These are phyloP conservation scores for Champsocephalus gunnari DNA, from an alignment of 2,797 vertebrate species.

Conservation along the genomic window DNA sequence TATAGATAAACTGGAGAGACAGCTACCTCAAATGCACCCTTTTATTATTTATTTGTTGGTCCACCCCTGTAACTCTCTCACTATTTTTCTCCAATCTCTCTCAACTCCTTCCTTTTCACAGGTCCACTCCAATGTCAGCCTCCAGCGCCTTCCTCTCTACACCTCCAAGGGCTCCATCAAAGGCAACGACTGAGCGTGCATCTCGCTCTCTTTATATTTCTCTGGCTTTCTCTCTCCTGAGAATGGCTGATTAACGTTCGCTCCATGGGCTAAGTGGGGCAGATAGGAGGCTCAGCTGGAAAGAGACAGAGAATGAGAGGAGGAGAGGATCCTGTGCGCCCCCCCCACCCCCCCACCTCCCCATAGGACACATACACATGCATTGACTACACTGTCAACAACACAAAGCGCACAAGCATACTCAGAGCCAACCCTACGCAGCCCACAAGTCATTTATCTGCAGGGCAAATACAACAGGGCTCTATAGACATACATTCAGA, in stretches of 20 bases:
- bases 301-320: constrained; percentile 51
- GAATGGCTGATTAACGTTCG: constrained; percentile 84
- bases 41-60: constrained; percentile 34
- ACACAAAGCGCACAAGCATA: constrained; percentile 45
- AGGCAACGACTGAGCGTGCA: constrained; percentile 69
- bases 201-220: constrained; percentile 65
- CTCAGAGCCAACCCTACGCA: constrained; percentile 18
- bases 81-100: constrained; percentile 16
- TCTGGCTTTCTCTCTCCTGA: constrained; percentile 77
- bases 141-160: constrained; percentile 71
- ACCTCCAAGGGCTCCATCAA: constrained; percentile 78
- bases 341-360: constrained; percentile 18
- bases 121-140: constrained; percentile 66
- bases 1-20: constrained; percentile 35
- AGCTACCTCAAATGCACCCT: constrained; percentile 44
- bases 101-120: constrained; percentile 37
- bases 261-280: constrained; percentile 85
- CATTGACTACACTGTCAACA: constrained; percentile 52
- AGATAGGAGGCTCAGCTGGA: constrained; percentile 82
- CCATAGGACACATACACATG: constrained; percentile 56
- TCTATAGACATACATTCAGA: constrained; percentile 21
- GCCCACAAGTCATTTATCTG: constrained; percentile 42
- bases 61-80: constrained; percentile 47
- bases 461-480: constrained; percentile 2
- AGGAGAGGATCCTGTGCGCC: constrained; percentile 58